Conservation (phyloP, 1,140 invertebrate species). For the Homalodisca vitripennis region DNA sequence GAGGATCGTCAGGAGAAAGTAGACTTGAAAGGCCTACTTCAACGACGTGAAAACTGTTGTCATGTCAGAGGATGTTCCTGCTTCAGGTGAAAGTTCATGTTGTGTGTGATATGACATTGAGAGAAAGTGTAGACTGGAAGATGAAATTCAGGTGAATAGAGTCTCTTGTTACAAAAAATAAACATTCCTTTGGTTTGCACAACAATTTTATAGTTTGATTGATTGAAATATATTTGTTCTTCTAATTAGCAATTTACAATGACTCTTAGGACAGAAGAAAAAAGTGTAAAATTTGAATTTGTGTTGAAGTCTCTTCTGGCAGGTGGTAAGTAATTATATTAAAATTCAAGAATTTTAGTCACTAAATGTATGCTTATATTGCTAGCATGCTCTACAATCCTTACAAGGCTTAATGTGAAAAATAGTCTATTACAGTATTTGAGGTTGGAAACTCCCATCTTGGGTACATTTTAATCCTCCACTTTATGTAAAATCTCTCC, state of each 20-base stretch:
- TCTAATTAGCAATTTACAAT: neutral
- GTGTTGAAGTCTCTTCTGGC: slow-evolving; percentile 37
- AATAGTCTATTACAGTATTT: too few species aligned
- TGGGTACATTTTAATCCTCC: too few species aligned
- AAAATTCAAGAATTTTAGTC: too few species aligned
- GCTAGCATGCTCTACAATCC: too few species aligned
- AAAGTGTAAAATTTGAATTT: slow-evolving; percentile 28
- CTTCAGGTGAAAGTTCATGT: slow-evolving; percentile 6
- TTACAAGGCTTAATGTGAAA: too few species aligned
- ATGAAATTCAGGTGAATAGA: neutral
- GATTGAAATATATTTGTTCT: slow-evolving; percentile 11
- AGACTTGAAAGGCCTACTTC: too few species aligned
- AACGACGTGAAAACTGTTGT: too few species aligned
- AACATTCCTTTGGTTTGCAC: slow-evolving; percentile 6
- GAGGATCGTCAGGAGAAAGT: too few species aligned
- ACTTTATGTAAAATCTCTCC: too few species aligned
- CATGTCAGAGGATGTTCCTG: slow-evolving; percentile 1
- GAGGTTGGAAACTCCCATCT: too few species aligned
- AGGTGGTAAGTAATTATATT: slow-evolving; percentile 36
- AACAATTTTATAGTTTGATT: neutral
- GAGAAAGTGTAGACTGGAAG: slow-evolving; percentile 23
- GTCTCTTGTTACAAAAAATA: too few species aligned
- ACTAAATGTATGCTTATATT: too few species aligned
- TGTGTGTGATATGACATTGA: neutral
- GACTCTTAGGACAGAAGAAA: slow-evolving; percentile 7